Evolutionary conservation across 2,888 invertebrate genomes (phyloP).

Genomic region (Kryphioiulus occultus): DNA sequence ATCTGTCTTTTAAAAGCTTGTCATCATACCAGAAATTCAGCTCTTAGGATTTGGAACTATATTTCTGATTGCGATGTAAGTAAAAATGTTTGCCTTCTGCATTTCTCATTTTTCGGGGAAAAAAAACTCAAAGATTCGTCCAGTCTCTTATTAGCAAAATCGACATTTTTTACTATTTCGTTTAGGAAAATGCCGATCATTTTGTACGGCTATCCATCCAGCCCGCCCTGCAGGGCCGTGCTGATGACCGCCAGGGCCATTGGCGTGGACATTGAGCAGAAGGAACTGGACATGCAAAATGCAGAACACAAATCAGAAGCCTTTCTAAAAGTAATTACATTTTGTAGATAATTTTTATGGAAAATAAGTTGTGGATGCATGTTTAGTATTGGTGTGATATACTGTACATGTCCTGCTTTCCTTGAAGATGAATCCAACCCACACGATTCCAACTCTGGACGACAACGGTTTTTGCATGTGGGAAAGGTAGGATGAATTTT

Average conservation of each 20-base stretch:
- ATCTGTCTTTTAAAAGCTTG: too few species aligned
- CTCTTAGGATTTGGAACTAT: too few species aligned
- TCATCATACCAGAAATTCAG: too few species aligned
- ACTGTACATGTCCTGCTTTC: not conserved
- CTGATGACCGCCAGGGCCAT: constrained; percentile 6
- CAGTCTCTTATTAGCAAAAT: too few species aligned
- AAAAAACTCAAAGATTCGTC: too few species aligned
- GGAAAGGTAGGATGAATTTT: not conserved
- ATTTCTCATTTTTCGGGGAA: too few species aligned
- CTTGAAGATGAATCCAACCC: constrained; percentile 52
- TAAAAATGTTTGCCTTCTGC: too few species aligned
- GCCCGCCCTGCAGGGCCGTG: not conserved
- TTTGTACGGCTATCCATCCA: not conserved
- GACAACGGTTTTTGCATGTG: constrained; percentile 28
- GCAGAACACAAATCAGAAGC: not conserved
- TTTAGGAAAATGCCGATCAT: constrained; percentile 40
- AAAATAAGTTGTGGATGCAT: too few species aligned
- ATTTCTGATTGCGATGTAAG: too few species aligned
- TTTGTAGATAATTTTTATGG: too few species aligned
- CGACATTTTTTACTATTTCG: too few species aligned
- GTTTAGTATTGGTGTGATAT: not conserved
- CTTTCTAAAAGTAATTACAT: not conserved
- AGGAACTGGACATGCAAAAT: not conserved
- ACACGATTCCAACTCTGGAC: constrained; percentile 44
- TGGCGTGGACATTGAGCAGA: not conserved